Percentiles rank a stretch among this genome's conserved stretches.
These are phyloP conservation scores for Tyto alba DNA, from an alignment of 2,113 vertebrate genomes.

Conservation along the genomic window DNA sequence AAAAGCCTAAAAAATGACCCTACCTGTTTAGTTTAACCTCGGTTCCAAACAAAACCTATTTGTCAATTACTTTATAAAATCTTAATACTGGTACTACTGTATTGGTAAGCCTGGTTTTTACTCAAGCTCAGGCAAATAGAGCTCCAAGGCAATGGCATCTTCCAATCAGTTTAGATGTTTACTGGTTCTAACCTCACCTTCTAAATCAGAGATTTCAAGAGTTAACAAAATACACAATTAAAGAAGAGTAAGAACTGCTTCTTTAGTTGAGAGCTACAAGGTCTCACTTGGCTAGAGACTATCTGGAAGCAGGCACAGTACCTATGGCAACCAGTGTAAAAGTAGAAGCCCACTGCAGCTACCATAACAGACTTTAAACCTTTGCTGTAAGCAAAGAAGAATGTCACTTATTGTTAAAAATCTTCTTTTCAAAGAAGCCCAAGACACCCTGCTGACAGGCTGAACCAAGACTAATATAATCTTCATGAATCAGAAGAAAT, in stretches of 20 bases:
- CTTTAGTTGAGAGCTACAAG: background rate
- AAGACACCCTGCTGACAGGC: background rate
- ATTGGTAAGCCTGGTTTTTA: background rate
- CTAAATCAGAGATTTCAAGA: background rate
- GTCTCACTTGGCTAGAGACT: background rate
- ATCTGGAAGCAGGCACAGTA: background rate
- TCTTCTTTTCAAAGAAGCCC: background rate
- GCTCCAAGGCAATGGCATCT: background rate
- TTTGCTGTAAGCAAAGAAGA: background rate
- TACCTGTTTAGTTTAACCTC: background rate
- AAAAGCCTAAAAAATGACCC: background rate
- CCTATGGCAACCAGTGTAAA: conserved; percentile 13
- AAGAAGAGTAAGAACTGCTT: background rate
- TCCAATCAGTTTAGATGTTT: background rate
- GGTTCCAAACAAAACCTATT: background rate
- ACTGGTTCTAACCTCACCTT: background rate
- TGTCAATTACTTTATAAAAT: background rate
- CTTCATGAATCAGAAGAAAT: background rate
- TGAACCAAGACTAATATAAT: background rate
- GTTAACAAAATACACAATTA: background rate
- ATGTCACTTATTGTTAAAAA: background rate
- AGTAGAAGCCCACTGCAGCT: background rate
- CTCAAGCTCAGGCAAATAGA: background rate
- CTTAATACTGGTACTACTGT: background rate
- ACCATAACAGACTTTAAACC: background rate